A percentile compares a stretch with the other conserved stretches of the same genome.
Conservation (phyloP, 2,113 vertebrate species). For the Psettodes erumei region DNA sequence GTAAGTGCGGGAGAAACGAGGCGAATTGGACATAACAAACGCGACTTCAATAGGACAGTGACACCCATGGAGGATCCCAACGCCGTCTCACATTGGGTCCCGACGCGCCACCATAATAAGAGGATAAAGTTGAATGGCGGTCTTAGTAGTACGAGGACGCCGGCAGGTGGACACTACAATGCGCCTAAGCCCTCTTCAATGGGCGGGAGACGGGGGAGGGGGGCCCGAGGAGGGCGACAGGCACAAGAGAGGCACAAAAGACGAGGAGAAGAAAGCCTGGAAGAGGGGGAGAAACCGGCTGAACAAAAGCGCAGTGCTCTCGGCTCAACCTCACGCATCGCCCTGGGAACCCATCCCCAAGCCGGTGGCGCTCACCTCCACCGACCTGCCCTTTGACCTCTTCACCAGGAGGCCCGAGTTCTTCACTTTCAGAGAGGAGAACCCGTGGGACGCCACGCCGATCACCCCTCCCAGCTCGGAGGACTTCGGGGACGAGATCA, state of each 20-base stretch:
- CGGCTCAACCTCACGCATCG: conserved; percentile 60
- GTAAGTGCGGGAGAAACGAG: conserved; percentile 37
- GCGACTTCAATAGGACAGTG: conserved; percentile 64
- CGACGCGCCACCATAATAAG: conserved; percentile 70
- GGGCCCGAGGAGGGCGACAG: conserved; percentile 66
- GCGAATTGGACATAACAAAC: conserved; percentile 63
- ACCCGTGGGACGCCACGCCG: conserved; percentile 83
- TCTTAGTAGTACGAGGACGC: conserved; percentile 71
- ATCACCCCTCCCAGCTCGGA: conserved; percentile 82
- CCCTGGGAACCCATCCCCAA: conserved; percentile 81
- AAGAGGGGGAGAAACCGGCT: conserved; percentile 70
- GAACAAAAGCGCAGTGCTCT: conserved; percentile 69
- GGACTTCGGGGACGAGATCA: conserved; percentile 84
- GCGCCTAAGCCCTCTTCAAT: conserved; percentile 70
- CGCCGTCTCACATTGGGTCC: conserved; percentile 65
- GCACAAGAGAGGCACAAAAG: conserved; percentile 79
- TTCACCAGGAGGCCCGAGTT: conserved; percentile 76
- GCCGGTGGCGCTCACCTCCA: conserved; percentile 88
- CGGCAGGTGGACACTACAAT: conserved; percentile 80
- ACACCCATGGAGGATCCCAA: conserved; percentile 60
- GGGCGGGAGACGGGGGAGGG: conserved; percentile 55
- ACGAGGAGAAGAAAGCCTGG: conserved; percentile 77
- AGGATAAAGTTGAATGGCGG: conserved; percentile 80
- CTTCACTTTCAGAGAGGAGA: conserved; percentile 79
- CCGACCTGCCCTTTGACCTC: conserved; percentile 80